A percentile compares a stretch with the other conserved stretches of the same genome.
phyloP scores from a whole-genome alignment of 2,888 invertebrate species.

The Anagyrus pseudococci region DNA sequence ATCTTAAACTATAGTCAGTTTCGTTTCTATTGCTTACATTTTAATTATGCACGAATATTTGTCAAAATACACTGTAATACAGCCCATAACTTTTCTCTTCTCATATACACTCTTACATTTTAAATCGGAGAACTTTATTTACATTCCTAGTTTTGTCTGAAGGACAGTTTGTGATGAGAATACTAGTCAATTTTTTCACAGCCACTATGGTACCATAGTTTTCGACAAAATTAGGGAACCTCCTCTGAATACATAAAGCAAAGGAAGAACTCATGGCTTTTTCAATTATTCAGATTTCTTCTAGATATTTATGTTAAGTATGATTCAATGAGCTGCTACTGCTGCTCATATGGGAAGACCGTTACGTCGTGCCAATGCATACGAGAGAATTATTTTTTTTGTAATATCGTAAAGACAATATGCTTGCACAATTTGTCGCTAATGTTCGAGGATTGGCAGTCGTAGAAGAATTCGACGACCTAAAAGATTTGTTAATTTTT shows the following conservation, averaged over 20 bases:
- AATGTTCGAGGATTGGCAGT: conserved; percentile 51
- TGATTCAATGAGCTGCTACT: too few species aligned
- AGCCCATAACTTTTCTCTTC: conserved; percentile 3
- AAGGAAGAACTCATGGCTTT: conserved; percentile 34
- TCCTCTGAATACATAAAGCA: conserved; percentile 38
- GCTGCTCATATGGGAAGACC: too few species aligned
- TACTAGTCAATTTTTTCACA: conserved; percentile 45
- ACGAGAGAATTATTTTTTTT: conserved; percentile 56
- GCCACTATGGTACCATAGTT: conserved; percentile 49
- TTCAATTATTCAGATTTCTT: conserved; percentile 36
- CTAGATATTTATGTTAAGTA: conserved; percentile 9
- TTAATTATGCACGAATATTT: background rate
- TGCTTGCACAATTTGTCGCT: conserved; percentile 57
- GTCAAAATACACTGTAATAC: background rate
- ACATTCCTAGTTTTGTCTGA: conserved; percentile 8
- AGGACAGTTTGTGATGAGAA: conserved; percentile 26
- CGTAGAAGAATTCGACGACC: conserved; percentile 45
- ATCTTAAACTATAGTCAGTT: background rate
- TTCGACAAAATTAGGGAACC: conserved; percentile 40
- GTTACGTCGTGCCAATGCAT: conserved; percentile 55
- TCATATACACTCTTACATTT: conserved; percentile 11
- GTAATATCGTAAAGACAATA: conserved; percentile 57
- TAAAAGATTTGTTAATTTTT: too few species aligned
- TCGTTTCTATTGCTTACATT: conserved; percentile 1
- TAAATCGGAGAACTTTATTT: conserved; percentile 20